These are phyloP conservation scores for Apteryx owenii DNA, from an alignment of 2,113 vertebrate genomes.

Conservation along the genomic window DNA sequence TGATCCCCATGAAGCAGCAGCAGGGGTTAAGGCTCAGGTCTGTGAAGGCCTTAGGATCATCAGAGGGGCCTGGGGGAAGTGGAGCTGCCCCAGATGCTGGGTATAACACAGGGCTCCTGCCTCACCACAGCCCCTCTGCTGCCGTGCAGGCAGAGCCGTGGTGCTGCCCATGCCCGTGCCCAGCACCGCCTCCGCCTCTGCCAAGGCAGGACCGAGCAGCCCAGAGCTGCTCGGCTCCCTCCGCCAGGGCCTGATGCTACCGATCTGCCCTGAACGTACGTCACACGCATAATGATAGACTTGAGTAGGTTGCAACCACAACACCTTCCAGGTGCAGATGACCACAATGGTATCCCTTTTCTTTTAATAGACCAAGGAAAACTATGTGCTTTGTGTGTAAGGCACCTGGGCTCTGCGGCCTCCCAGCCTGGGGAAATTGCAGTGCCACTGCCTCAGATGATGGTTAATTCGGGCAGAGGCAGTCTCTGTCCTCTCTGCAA, in stretches of 20 bases:
- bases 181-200: neutral
- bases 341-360: neutral
- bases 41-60: neutral
- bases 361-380: neutral
- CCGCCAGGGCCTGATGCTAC: neutral
- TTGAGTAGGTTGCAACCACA: neutral
- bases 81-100: too few species aligned
- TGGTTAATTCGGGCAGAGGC: neutral
- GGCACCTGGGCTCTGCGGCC: neutral
- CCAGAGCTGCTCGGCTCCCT: neutral
- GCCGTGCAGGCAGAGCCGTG: too few species aligned
- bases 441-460: neutral
- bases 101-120: too few species aligned
- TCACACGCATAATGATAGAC: rapidly evolving
- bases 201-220: neutral
- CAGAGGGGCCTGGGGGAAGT: too few species aligned
- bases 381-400: neutral
- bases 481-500: neutral
- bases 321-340: neutral
- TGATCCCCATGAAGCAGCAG: neutral
- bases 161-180: neutral
- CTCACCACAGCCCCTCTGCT: too few species aligned
- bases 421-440: too few species aligned
- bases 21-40: rapidly evolving
- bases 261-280: neutral